These are phyloP conservation scores for Molossus molossus DNA, from an alignment of 2,797 vertebrate genomes.

Conservation along the genomic window DNA sequence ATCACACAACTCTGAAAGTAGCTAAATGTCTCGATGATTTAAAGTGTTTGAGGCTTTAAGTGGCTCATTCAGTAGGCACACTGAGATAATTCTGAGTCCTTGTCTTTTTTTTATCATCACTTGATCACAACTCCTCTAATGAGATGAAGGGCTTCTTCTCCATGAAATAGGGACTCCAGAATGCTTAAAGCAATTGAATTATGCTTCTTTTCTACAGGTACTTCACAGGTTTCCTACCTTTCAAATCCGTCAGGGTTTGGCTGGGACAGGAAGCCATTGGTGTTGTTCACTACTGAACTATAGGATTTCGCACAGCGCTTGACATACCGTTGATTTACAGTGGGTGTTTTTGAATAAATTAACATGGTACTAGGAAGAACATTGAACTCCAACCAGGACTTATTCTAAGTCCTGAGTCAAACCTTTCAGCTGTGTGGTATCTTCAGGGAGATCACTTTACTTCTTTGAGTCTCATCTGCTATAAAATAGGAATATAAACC, in stretches of 20 bases:
- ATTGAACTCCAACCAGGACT: background rate
- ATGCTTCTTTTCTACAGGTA: conserved; percentile 54
- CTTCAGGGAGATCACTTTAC: background rate
- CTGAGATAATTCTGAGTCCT: conserved; percentile 69
- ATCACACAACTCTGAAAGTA: conserved; percentile 20
- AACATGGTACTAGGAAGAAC: background rate
- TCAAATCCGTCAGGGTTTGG: background rate
- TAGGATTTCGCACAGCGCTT: background rate
- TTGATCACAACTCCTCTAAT: conserved; percentile 79
- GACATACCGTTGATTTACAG: background rate
- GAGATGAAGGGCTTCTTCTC: conserved; percentile 76
- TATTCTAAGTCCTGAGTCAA: background rate
- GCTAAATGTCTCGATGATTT: conserved; percentile 65
- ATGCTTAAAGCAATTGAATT: conserved; percentile 79
- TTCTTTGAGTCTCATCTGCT: background rate
- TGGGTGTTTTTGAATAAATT: background rate
- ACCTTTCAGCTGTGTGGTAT: background rate
- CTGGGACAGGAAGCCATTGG: background rate
- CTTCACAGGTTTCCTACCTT: conserved; percentile 58
- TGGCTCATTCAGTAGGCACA: conserved; percentile 72
- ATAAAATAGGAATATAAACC: background rate
- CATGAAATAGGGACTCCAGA: conserved; percentile 70
- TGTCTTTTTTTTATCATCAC: conserved; percentile 75
- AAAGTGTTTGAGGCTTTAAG: conserved; percentile 74
- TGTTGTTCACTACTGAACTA: background rate